These are phyloP conservation scores for Sebastes variabilis DNA, from an alignment of 2,797 vertebrate genomes.

Conservation along the genomic window DNA sequence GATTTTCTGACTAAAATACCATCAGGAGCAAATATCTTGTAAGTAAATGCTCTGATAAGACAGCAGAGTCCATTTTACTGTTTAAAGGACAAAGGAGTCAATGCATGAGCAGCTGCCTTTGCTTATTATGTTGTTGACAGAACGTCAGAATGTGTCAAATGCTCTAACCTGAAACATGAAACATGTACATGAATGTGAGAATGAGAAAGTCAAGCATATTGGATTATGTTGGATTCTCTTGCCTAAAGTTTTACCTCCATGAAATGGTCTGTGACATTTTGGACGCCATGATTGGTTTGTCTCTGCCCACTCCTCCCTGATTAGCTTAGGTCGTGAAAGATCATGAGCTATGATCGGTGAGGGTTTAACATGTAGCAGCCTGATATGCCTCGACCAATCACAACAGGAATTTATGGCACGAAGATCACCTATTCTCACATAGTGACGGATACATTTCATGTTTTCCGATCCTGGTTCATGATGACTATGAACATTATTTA, in stretches of 20 bases:
- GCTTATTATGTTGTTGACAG: neutral
- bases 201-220: neutral
- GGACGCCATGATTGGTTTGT: neutral
- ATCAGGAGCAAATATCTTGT: neutral
- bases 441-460: neutral
- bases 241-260: neutral
- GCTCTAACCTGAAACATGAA: neutral
- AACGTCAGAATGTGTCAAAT: neutral
- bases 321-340: neutral
- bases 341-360: neutral
- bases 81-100: neutral
- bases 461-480: neutral
- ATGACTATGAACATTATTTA: neutral
- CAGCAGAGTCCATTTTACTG: neutral
- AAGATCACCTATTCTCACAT: neutral
- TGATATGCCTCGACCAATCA: neutral
- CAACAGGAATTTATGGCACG: neutral
- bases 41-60: neutral
- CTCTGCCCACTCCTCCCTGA: neutral
- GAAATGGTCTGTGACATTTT: neutral
- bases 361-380: neutral
- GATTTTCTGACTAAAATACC: conserved; percentile 36
- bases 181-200: neutral
- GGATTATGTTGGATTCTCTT: neutral
- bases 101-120: neutral